Evolutionary conservation across 2,888 invertebrate genomes (phyloP), one percentile per base, ranked within the genome.

Genomic region (Sarcophaga subvicina): DNA sequence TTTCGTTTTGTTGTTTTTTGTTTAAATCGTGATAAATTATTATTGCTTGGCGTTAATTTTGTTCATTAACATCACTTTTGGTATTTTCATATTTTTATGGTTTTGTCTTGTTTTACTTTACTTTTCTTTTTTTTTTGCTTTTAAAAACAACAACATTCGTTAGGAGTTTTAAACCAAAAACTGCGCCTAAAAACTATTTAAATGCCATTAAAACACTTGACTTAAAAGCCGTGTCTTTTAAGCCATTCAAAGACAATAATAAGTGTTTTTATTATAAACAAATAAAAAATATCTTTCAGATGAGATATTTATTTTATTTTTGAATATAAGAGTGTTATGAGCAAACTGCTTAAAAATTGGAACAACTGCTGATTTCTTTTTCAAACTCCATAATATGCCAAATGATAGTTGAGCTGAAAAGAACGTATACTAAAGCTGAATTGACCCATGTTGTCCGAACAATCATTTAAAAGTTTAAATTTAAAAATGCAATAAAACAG

Each of bases 101-200:
- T 71, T 11, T 45, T 54, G 6, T 64, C 45, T 22, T 22, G 22
- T 22, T 22, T 22, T 22, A 22, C 22, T 22, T 37, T 37, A 6
- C 6, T 37, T 37, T 37, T n/a, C n/a, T n/a, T n/a, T 6, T 37
- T 6, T 27, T 27, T 6, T 37, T 37, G 37, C 37, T 37, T 37
- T 37, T 37, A 37, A 37, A 0, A 8, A 37, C 37, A 37, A 37
- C 37, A 37, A 37, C 37, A 37, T 37, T 37, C 6, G 6, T 76
- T 37, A 64, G 54, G n/a, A 75, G 25, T 10, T 66, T 77, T 66
- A 67, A 77, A 54, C 25, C 37, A 54, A 66, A n/a, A 49, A 67
- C 76, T 67, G 76, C 76, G 67, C 66, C 76, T 59, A 54, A 77
- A 37, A 77, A 67, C 66, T 77, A 77, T 77, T 77, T 66, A 37